Evolutionary conservation across 2,888 invertebrate genomes (phyloP), one percentile per base, ranked within the genome.

Genomic region (Nomada fabriciana): DNA sequence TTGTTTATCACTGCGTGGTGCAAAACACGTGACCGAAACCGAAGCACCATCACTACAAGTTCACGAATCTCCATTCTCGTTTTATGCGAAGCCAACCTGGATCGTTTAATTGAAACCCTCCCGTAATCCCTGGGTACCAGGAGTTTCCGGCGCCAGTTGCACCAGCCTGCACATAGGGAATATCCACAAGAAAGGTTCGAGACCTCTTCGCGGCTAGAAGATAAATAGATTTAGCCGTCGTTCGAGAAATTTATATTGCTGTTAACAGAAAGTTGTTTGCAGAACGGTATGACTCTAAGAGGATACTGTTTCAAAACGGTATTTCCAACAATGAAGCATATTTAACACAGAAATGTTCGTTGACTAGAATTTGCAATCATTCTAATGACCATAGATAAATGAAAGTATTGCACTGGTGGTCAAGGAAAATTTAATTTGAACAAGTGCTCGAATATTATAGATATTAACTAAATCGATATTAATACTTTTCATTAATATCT

Each of bases 71-170:
- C 47, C 18, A 2, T 50, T 18, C 20, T 25, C 55, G 69, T 64
- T 53, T 42, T 15, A 63, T 47, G 43, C 53, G 55, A 61, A 23
- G 25, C n/a, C n/a, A 29, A 47, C 5, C 25, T 25, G 36, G 63
- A 15, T 63, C 59, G 81, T 78, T 80, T 81, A 80, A 81, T 81
- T 81, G 81, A 81, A 81, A 81, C 80, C 63, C 36, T n/a, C 59
- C 53, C 72, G 60, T 80, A 80, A 80, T 80, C 81, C 81, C 69
- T 64, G 69, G 64, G 25, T 53, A 60, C 23, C 52, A 47, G 43
- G 80, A 80, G 81, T 81, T 81, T 73, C 73, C 64, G 69, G 64
- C 61, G 61, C 57, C 52, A 59, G 73, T 73, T 65, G 81, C 64
- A 72, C 42, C 53, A 53, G 20, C 13, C 15, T n/a, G 73, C 80